Evolutionary conservation across 2,888 invertebrate genomes (phyloP), one percentile per base, ranked within the genome.

Genomic region (Platynereis dumerilii): DNA sequence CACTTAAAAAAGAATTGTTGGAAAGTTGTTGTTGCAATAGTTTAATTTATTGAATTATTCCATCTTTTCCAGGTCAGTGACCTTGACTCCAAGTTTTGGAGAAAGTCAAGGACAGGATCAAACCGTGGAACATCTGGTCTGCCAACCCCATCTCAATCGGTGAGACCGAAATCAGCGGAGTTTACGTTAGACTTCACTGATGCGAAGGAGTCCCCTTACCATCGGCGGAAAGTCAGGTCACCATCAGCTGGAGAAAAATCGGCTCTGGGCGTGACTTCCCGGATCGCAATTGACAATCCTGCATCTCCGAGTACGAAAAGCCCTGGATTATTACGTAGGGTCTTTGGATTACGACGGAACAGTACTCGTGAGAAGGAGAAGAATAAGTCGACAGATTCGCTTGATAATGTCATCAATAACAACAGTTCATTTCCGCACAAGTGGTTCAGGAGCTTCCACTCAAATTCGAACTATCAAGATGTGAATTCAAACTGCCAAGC

Each of bases 171-270:
- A n/a, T 48, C 48, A 12, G 48, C 48, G 22, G 48, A 48, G 22
- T 48, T 48, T 22, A n/a, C n/a, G n/a, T 22, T 48, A n/a, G 48
- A 48, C 48, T 22, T 48, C 48, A 48, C 20, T 10, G 48, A n/a
- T 48, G n/a, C 48, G 17, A 48, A 22, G 22, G 20, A 48, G 5
- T n/a, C 48, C 5, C 22, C n/a, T 5, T 48, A 48, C 22, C n/a
- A 22, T 7, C 5, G 48, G 26, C 53, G 61, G 34, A 53, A 61
- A 26, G 39, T 54, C 1, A 29, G 61, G 42, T 61, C 61, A 2
- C 61, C 61, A 17, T 61, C 61, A 12, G 61, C 29, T 61, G 61
- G 55, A 12, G 55, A 61, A 17, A 61, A 61, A 22, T 22, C 48
- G 22, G 48, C 53, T 53, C 55, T 61, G 10, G 54, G 61, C 53